A percentile compares a stretch with the other conserved stretches of the same genome.
Conservation (phyloP, 2,797 vertebrate species). For the Chrysocyon brachyurus region DNA sequence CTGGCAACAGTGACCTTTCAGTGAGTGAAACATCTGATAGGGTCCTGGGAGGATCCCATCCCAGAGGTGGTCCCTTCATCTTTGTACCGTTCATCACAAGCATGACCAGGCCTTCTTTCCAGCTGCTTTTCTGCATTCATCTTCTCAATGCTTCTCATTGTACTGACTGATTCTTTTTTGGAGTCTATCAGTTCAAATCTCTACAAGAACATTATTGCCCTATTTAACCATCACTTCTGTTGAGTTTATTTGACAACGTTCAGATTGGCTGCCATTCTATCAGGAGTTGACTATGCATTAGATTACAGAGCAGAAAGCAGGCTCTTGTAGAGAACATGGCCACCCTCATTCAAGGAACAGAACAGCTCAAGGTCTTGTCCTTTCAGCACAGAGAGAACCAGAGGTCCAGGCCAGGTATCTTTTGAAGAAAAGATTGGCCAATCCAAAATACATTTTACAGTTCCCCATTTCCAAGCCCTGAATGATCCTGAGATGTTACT, state of each 20-base stretch:
- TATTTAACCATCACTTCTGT: background rate
- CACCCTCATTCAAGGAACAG: background rate
- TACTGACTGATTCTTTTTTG: background rate
- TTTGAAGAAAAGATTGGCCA: constrained; percentile 19
- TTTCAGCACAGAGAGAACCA: background rate
- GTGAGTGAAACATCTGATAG: background rate
- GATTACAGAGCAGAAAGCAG: background rate
- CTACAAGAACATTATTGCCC: background rate
- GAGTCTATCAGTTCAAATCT: background rate
- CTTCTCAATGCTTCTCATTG: background rate
- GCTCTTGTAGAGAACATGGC: background rate
- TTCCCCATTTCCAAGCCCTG: background rate
- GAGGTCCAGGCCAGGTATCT: background rate
- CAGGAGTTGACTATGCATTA: accelerated
- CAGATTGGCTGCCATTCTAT: no score
- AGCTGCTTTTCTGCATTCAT: background rate
- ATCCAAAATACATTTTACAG: background rate
- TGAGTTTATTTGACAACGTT: background rate
- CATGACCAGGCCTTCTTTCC: background rate
- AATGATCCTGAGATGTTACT: background rate
- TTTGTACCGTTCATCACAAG: background rate
- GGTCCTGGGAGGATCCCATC: background rate
- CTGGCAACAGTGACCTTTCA: background rate
- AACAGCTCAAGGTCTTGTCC: background rate
- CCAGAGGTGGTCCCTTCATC: background rate